Evolutionary conservation across 2,797 vertebrate genomes (phyloP), one percentile per base, ranked within the genome.

Genomic region (Eulemur mongoz): DNA sequence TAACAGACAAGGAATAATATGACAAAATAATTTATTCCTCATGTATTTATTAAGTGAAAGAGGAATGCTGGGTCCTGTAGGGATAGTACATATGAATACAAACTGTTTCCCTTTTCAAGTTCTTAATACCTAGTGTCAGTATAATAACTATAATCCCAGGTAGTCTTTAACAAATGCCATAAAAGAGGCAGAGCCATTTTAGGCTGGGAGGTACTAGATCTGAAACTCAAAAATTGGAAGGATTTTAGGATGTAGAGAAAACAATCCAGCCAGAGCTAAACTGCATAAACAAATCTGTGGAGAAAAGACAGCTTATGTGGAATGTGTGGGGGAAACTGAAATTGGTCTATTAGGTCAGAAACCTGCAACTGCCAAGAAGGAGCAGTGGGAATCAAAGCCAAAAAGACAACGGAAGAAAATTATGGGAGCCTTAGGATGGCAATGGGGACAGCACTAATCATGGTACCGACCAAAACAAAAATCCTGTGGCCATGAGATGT

Each of bases 341-440:
- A 81, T 6, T 80, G 70, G 23, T 27, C 88, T 35, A 72, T 89
- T 95, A 83, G 54, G 45, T 57, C 84, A 91, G 88, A 89, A 96
- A 96, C 11, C 17, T 20, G 4, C 38, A 57, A 84, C 5, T 59
- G 63, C 11, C 86, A 76, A 59, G 32, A 43, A 72, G 72, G 2
- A 69, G 25, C 22, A 45, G 43, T 30, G 2, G 32, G 2, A 67
- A 35, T 6, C n/a, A 45, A 76, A 9, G 57, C 8, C 48, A 78
- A 57, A 59, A 73, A 52, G 63, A 52, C 38, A 70, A 65, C 8
- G 52, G 75, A 40, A 72, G 35, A 54, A 52, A 69, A 43, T 27
- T 17, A 69, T 0, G 15, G 32, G 72, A 45, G 32, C 1, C 50
- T 92, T 38, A 8, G 25, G 43, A 70, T 59, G 70, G 72, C 13